These are phyloP conservation scores for Toxotes jaculatrix DNA, from an alignment of 2,113 vertebrate species.

Conservation along the genomic window DNA sequence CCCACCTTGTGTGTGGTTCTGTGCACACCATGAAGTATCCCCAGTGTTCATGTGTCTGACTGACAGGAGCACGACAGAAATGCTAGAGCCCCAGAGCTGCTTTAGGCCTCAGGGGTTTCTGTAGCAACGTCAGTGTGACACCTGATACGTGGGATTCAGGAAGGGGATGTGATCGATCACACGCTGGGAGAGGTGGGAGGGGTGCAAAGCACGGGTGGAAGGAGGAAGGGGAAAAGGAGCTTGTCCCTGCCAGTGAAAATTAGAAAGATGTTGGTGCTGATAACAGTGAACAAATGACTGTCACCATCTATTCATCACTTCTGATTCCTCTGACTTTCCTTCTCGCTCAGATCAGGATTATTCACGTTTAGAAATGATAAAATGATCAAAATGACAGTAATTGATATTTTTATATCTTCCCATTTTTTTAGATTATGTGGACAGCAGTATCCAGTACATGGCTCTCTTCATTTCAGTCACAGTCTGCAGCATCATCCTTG, in stretches of 20 bases:
- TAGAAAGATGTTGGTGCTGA: slow-evolving; percentile 37
- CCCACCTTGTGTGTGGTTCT: neutral
- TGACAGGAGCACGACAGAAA: slow-evolving; percentile 76
- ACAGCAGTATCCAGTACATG: slow-evolving; percentile 90
- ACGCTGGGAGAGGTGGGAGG: slow-evolving; percentile 1
- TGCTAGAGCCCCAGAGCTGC: slow-evolving; percentile 80
- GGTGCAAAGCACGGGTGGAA: neutral
- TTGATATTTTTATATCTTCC: neutral
- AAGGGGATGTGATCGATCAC: slow-evolving; percentile 83
- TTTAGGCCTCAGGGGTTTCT: slow-evolving; percentile 72
- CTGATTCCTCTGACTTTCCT: neutral
- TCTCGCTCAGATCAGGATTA: neutral
- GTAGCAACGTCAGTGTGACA: slow-evolving; percentile 85
- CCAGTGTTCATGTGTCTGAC: slow-evolving; percentile 36
- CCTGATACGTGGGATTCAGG: slow-evolving; percentile 77
- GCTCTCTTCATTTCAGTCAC: slow-evolving; percentile 91
- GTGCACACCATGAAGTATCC: neutral
- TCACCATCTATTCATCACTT: slow-evolving; percentile 23
- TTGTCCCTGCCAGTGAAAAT: slow-evolving; percentile 49
- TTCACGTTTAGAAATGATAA: neutral
- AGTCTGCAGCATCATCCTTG: slow-evolving; percentile 89
- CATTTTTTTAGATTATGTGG: slow-evolving; percentile 86
- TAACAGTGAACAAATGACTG: slow-evolving; percentile 38
- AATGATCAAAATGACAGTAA: neutral
- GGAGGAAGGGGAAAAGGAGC: slow-evolving; percentile 12